Conservation (phyloP, 2,113 vertebrate species). For the Fregetta grallaria region DNA sequence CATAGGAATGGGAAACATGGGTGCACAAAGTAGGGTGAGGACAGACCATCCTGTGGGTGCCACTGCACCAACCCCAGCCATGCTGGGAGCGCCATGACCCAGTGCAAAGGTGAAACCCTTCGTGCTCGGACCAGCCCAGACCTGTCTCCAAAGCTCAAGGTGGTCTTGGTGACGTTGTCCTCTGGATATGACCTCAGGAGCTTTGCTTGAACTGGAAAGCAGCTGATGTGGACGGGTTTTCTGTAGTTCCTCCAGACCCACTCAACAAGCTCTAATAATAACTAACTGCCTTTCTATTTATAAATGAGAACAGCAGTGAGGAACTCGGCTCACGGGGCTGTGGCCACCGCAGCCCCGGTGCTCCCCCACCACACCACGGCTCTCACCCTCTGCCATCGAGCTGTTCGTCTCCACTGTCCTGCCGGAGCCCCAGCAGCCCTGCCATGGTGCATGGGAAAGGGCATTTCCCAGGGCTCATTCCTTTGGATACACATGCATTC, state of each 20-base stretch:
- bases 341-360: accelerated
- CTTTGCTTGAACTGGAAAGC: background rate
- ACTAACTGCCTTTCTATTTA: background rate
- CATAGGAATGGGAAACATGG: accelerated
- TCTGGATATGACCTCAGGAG: background rate
- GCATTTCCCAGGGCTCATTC: background rate
- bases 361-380: accelerated
- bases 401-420: background rate
- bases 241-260: background rate
- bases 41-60: background rate
- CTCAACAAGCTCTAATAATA: background rate
- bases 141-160: background rate
- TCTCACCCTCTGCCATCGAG: background rate
- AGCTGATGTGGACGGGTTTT: background rate
- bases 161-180: accelerated
- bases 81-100: background rate
- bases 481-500: background rate
- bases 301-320: background rate
- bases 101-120: background rate
- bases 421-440: background rate
- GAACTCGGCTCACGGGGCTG: accelerated
- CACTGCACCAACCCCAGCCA: background rate
- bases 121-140: background rate
- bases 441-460: background rate
- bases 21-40: background rate